Evolutionary conservation across 1,140 invertebrate species (phyloP).

Genomic region (Heliconius congener): DNA sequence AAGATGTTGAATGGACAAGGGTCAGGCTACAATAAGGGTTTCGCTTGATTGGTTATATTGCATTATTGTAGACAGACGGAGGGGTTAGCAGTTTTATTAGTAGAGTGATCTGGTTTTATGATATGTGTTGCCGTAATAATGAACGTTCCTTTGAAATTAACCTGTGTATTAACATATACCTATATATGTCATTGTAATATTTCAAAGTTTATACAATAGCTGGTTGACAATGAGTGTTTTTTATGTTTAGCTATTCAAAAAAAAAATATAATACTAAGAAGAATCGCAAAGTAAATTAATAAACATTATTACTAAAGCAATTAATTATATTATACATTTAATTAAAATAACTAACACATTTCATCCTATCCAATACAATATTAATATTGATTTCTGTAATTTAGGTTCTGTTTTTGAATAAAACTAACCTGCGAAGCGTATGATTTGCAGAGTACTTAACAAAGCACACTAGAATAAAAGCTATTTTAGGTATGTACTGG

Average conservation of each 20-base stretch:
- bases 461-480: not conserved
- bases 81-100: constrained; percentile 57
- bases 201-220: not conserved
- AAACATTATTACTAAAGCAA: too few relatives aligned
- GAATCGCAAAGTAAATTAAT: too few relatives aligned
- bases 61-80: constrained; percentile 50
- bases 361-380: not conserved
- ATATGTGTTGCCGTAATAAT: constrained; percentile 33
- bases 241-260: not conserved
- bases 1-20: constrained; percentile 44
- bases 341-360: too few relatives aligned
- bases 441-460: not conserved
- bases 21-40: constrained; percentile 48
- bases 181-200: not conserved
- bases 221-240: not conserved
- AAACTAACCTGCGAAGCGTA: not conserved
- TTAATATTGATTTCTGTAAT: not conserved
- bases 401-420: not conserved
- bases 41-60: constrained; percentile 48
- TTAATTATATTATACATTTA: too few relatives aligned
- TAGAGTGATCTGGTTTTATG: constrained; percentile 61
- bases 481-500: not conserved
- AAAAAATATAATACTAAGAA: too few relatives aligned
- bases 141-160: constrained; percentile 7
- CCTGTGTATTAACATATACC: not conserved